Base-by-base conservation (phyloP, 2,113 vertebrate genomes). In the Sturnira hondurensis region DNA sequence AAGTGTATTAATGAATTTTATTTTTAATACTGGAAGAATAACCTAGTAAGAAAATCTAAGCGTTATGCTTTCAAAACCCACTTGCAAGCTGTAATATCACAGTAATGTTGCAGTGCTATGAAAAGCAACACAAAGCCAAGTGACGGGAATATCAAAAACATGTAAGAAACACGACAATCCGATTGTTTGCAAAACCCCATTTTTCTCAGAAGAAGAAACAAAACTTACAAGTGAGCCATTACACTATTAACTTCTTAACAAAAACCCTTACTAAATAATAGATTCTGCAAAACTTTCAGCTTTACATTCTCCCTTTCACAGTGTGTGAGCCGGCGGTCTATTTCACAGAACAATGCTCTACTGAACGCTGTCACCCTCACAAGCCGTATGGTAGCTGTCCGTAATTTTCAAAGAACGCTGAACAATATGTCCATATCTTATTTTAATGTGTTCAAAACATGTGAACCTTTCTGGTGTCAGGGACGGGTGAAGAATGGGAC, bases 301-400 rank as follows among this genome's bases (percentile, higher is more conserved):
- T 98, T 98, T 93, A 96, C 95, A 93, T 97, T 97, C 97, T 97
- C 97, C 61, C 52, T 92, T 97, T 98, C 97, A 97, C 97, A 97
- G 93, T 95, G 47, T 97, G 97, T 97, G 91, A 67, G 82, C 98
- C 87, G 96, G 89, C 97, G 97, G 74, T 98, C 96, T 89, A 97
- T 98, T 98, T 99, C 98, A 98, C 97, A 98, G 94, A 96, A 93
- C 95, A 98, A 97, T 95, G 97, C 96, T 97, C 95, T n/a, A 7
- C 65, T 95, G 97, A 98, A 97, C 58, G 54, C 97, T 98, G 96
- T 97, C 98, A 97, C 33, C 98, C 96, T 89, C 78, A 76, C 94
- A 96, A 98, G 92, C 96, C 78, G 77, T 78, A 41, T 96, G 96
- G 96, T 95, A 95, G 94, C 93, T 98, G 95, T 95, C 97, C 97